phyloP scores from a whole-genome alignment of 2,888 invertebrate genomes.

The Ectemnius continuus region DNA sequence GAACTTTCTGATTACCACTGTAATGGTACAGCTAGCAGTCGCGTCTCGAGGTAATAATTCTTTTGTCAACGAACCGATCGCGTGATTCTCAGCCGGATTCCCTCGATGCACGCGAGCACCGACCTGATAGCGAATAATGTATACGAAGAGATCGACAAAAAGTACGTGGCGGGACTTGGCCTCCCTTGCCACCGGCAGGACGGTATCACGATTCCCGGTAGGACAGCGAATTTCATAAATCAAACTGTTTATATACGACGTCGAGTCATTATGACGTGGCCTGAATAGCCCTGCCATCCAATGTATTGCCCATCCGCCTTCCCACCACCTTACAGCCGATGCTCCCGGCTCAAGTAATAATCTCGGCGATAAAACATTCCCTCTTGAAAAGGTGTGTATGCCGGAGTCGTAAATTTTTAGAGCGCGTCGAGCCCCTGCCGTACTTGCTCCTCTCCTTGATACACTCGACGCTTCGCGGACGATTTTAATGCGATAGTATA shows the following conservation, averaged over 20 bases:
- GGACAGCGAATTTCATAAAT: too few species aligned
- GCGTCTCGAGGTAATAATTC: conserved; percentile 11
- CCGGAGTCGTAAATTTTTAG: conserved; percentile 20
- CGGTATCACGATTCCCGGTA: too few species aligned
- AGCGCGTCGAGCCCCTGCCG: conserved; percentile 1
- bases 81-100: conserved; percentile 16
- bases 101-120: conserved; percentile 13
- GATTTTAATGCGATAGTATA: conserved; percentile 40
- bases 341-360: conserved; percentile 21
- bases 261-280: too few species aligned
- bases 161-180: too few species aligned
- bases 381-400: conserved; percentile 2
- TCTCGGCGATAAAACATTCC: conserved; percentile 19
- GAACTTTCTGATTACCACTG: not conserved
- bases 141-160: too few species aligned
- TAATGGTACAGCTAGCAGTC: not conserved
- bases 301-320: not conserved
- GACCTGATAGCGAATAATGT: not conserved
- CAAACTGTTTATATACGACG: too few species aligned
- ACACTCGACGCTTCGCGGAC: conserved; percentile 24
- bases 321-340: not conserved
- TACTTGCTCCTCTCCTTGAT: not conserved
- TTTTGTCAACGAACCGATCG: conserved; percentile 19
- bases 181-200: too few species aligned
- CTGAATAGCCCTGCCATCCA: not conserved